phyloP scores from a whole-genome alignment of 2,888 invertebrate genomes.

The Trichopoda pennipes region DNA sequence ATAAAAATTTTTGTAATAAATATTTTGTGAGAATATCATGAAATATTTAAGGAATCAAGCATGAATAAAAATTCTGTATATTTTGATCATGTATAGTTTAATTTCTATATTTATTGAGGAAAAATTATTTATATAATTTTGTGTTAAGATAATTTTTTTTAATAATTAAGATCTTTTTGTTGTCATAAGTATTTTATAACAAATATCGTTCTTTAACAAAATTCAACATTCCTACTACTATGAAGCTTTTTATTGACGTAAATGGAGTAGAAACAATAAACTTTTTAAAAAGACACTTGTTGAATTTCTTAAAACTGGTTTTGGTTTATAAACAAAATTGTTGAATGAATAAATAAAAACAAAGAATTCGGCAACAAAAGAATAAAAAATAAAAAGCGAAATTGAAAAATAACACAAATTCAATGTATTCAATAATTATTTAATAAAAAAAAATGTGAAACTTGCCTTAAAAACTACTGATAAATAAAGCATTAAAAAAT shows the following conservation, averaged over 20 bases:
- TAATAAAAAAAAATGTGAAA: not conserved
- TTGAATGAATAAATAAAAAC: not conserved
- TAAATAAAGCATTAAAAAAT: not conserved
- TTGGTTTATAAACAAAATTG: conserved; percentile 23
- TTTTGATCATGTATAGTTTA: no score
- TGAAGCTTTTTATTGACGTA: not conserved
- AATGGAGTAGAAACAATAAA: conserved; percentile 1
- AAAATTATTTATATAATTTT: no score
- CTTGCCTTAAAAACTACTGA: not conserved
- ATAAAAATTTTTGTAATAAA: no score
- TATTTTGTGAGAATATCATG: no score
- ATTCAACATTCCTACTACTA: not conserved
- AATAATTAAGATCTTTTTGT: no score
- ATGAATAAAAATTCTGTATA: no score
- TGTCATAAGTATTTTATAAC: not conserved
- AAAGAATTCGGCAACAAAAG: not conserved
- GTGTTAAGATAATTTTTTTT: no score
- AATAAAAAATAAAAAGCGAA: conserved; percentile 8
- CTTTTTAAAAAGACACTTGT: not conserved
- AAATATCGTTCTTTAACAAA: not conserved
- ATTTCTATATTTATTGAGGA: no score
- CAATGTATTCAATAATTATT: not conserved
- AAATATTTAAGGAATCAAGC: no score
- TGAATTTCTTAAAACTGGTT: conserved; percentile 21
- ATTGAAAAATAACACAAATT: not conserved